Conservation (phyloP, 2,113 vertebrate genomes). For the Cervus canadensis region DNA sequence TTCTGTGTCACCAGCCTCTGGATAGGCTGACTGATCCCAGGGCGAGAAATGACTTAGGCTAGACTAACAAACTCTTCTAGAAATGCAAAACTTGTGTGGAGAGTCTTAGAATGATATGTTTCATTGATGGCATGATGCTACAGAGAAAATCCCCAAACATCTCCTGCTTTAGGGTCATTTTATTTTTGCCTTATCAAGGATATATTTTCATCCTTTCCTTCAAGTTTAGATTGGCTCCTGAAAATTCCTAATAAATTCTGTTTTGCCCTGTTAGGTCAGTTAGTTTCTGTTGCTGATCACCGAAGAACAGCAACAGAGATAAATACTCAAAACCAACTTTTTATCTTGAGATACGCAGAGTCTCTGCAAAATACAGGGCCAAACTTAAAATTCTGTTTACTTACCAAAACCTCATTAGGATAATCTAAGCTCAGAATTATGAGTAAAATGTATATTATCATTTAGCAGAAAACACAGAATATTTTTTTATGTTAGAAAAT, state of each 20-base stretch:
- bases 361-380: background rate
- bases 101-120: background rate
- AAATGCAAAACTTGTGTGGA: constrained; percentile 11
- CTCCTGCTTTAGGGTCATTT: background rate
- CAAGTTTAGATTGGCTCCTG: background rate
- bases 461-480: constrained; percentile 3
- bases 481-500: constrained; percentile 37
- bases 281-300: background rate
- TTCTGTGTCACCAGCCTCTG: background rate
- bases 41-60: background rate
- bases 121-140: background rate
- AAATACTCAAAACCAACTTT: constrained; percentile 18
- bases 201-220: background rate
- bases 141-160: background rate
- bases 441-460: background rate
- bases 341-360: background rate
- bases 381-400: background rate
- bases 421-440: background rate
- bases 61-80: background rate
- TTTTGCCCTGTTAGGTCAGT: background rate
- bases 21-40: background rate
- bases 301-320: background rate
- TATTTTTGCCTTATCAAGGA: background rate
- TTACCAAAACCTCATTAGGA: background rate
- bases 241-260: background rate